phyloP scores from a whole-genome alignment of 2,888 invertebrate genomes.

The Luperina testacea region DNA sequence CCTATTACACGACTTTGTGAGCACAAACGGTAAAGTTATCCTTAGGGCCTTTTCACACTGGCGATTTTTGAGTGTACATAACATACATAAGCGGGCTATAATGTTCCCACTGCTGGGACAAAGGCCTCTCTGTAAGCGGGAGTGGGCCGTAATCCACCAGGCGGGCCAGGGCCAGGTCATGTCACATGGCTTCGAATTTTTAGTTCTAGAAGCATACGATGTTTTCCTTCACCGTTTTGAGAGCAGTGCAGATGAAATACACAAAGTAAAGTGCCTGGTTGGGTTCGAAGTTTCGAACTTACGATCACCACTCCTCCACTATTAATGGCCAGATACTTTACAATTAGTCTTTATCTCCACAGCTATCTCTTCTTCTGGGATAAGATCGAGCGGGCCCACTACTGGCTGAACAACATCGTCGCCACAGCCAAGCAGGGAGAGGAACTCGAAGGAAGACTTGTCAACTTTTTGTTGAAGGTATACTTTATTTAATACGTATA shows the following conservation, averaged over 20 bases:
- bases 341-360: slow-evolving; percentile 34
- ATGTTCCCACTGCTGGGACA: too few species aligned
- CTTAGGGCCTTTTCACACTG: neutral
- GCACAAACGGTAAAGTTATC: neutral
- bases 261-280: neutral
- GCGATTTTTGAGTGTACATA: neutral
- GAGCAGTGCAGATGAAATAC: neutral
- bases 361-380: slow-evolving; percentile 97
- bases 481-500: too few species aligned
- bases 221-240: neutral
- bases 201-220: neutral
- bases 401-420: slow-evolving; percentile 95
- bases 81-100: neutral
- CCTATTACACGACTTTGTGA: neutral
- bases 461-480: slow-evolving; percentile 93
- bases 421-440: slow-evolving; percentile 94
- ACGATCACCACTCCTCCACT: neutral
- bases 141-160: neutral
- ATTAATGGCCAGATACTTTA: neutral
- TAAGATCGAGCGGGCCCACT: slow-evolving; percentile 96
- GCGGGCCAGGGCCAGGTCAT: neutral
- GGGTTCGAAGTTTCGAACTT: neutral
- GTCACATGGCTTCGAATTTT: neutral
- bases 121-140: neutral
- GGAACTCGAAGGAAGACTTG: slow-evolving; percentile 93